phyloP scores from a whole-genome alignment of 2,888 invertebrate species.

The Limnephilus auricula region DNA sequence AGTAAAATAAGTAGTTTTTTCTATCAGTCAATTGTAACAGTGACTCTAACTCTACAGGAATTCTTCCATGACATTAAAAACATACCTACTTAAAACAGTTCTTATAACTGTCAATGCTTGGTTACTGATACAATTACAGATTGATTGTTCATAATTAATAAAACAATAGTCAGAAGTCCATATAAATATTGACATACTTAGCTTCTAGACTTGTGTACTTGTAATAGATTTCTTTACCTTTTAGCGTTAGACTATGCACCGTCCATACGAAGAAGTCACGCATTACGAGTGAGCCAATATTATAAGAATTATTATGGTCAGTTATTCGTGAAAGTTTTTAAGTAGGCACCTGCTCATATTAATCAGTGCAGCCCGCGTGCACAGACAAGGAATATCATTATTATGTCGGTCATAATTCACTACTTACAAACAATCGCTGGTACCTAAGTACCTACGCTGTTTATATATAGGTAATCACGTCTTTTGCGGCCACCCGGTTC shows the following conservation, averaged over 20 bases:
- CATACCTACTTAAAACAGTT: neutral
- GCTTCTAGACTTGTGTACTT: neutral
- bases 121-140: neutral
- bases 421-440: neutral
- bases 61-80: neutral
- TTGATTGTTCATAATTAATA: neutral
- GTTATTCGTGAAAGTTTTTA: conserved; percentile 2
- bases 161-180: neutral
- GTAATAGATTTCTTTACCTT: neutral
- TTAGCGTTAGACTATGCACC: neutral
- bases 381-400: neutral
- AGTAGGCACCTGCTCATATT: neutral
- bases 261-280: neutral
- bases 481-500: neutral
- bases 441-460: neutral
- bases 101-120: neutral
- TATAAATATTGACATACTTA: neutral
- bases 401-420: neutral
- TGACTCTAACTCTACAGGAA: too few species aligned
- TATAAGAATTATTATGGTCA: neutral
- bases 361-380: neutral
- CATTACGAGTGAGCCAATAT: neutral
- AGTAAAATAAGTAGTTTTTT: too few species aligned
- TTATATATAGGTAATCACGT: neutral
- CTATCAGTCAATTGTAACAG: too few species aligned